Conservation (phyloP, 2,113 vertebrate species). For the Ceuthmochares aereus region DNA sequence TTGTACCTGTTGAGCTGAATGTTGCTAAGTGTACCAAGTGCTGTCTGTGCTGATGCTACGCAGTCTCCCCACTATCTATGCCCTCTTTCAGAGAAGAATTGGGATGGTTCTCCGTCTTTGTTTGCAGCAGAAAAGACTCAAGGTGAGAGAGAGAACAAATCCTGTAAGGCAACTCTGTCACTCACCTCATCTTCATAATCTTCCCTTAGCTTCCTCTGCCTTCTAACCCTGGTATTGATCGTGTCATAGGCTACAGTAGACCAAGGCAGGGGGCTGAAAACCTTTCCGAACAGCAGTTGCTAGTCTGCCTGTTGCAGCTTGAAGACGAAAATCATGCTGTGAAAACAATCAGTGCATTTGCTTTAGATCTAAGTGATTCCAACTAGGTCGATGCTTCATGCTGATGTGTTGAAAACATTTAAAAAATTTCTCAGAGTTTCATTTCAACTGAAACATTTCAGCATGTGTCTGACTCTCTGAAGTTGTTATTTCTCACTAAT, state of each 20-base stretch:
- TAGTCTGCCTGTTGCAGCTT: slow-evolving; percentile 75
- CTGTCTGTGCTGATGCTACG: rapidly evolving
- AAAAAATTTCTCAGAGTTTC: slow-evolving; percentile 82
- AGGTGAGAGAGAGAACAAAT: slow-evolving; percentile 82
- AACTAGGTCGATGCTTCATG: slow-evolving; percentile 85
- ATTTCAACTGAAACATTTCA: slow-evolving; percentile 78
- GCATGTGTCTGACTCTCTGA: slow-evolving; percentile 67
- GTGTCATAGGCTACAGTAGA: slow-evolving; percentile 79
- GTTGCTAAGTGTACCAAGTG: neutral
- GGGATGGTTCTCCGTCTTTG: slow-evolving; percentile 53
- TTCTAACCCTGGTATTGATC: slow-evolving; percentile 82
- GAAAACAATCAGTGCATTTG: slow-evolving; percentile 92
- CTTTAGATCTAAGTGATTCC: slow-evolving; percentile 89
- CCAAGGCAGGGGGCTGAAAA: slow-evolving; percentile 84
- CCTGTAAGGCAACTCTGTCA: slow-evolving; percentile 74
- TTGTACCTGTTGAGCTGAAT: neutral
- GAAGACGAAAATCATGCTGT: slow-evolving; percentile 83
- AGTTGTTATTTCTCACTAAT: slow-evolving; percentile 74
- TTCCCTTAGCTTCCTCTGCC: slow-evolving; percentile 75
- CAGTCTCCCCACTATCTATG: neutral
- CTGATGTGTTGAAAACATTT: slow-evolving; percentile 88
- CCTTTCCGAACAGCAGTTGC: slow-evolving; percentile 75
- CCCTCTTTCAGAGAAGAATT: neutral
- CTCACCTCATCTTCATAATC: slow-evolving; percentile 84
- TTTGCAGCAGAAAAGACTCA: slow-evolving; percentile 65